phyloP scores from a whole-genome alignment of 1,140 invertebrate genomes.

The Steinernema feltiae region DNA sequence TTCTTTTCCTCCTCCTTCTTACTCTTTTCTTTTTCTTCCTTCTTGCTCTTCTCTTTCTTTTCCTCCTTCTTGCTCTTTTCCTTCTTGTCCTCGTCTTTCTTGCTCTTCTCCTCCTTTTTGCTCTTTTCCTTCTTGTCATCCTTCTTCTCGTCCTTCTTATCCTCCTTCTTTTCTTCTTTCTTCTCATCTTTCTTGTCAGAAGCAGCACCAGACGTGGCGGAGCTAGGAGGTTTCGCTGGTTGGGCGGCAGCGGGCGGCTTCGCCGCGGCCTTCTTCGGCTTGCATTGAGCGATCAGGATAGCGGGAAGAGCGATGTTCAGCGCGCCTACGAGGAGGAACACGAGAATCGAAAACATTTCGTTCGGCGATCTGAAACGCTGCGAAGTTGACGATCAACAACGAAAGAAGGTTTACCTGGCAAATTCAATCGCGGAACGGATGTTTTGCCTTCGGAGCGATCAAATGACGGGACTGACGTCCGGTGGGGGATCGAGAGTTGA shows the following conservation, averaged over 20 bases:
- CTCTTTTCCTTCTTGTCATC: not conserved
- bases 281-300: not conserved
- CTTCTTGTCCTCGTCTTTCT: not conserved
- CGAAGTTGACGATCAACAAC: not conserved
- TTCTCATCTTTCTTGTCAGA: too few species aligned
- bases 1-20: not conserved
- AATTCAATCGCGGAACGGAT: too few species aligned
- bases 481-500: too few species aligned
- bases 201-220: too few species aligned
- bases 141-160: not conserved
- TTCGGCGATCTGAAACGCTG: not conserved
- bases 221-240: too few species aligned
- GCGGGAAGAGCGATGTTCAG: not conserved
- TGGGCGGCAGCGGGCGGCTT: not conserved
- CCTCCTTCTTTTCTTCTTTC: not conserved
- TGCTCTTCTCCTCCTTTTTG: not conserved
- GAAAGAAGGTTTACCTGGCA: too few species aligned
- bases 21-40: too few species aligned
- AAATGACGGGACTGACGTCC: too few species aligned
- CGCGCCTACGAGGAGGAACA: not conserved
- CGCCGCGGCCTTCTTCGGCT: not conserved
- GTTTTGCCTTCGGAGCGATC: too few species aligned
- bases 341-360: not conserved
- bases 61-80: not conserved
- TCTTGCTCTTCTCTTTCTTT: not conserved